phyloP scores from a whole-genome alignment of 2,113 vertebrate species.

The Saimiri boliviensis region DNA sequence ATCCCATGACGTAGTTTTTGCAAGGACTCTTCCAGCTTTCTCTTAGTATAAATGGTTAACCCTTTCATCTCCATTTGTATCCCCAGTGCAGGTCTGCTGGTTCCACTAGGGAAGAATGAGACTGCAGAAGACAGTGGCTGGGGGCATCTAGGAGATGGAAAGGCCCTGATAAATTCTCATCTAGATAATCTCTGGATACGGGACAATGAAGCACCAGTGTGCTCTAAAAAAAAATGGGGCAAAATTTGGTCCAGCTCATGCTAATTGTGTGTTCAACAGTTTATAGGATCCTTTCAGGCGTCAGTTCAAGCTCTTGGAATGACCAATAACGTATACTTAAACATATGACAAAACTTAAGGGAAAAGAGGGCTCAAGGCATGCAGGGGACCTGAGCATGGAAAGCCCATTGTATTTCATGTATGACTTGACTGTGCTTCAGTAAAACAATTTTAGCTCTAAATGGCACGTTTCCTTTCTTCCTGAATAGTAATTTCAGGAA shows the following conservation, averaged over 20 bases:
- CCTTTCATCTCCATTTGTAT: neutral
- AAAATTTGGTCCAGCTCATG: neutral
- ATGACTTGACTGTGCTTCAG: slow-evolving; percentile 50
- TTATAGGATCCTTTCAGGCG: slow-evolving; percentile 10
- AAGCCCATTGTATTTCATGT: slow-evolving; percentile 60
- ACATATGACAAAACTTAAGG: slow-evolving; percentile 58
- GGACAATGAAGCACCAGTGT: neutral
- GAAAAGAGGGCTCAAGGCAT: neutral
- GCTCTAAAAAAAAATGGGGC: neutral
- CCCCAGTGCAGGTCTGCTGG: neutral
- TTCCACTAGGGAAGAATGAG: neutral
- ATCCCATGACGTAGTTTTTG: neutral
- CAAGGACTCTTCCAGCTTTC: neutral
- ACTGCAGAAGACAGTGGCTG: neutral
- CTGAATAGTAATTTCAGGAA: slow-evolving; percentile 57
- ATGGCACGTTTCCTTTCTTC: slow-evolving; percentile 63
- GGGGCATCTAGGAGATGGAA: neutral
- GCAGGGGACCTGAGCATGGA: slow-evolving; percentile 54
- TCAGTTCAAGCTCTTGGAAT: slow-evolving; percentile 57
- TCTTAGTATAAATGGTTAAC: neutral
- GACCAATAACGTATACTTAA: slow-evolving; percentile 47
- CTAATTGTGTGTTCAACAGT: neutral
- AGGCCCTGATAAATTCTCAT: neutral
- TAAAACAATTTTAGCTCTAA: slow-evolving; percentile 59
- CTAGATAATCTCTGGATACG: neutral